Percentiles rank a stretch among this genome's conserved stretches.
Evolutionary conservation across 2,888 invertebrate species (phyloP).

Genomic region (Meloe dianella): DNA sequence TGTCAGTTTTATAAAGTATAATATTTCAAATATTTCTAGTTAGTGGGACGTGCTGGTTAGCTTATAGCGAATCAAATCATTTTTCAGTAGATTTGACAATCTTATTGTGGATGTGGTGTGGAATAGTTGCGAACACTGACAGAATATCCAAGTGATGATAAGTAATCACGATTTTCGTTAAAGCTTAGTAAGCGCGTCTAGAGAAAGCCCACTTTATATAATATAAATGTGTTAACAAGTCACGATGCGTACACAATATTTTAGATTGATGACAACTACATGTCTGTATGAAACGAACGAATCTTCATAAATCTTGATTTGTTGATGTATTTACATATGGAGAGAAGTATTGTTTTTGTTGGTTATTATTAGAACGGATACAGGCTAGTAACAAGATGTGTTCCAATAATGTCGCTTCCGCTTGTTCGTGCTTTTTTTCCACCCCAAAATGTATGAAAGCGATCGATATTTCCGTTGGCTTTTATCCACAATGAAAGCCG

Average conservation of each 20-base stretch:
- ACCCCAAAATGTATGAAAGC: neutral
- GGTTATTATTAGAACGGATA: neutral
- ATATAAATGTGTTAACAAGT: conserved; percentile 13
- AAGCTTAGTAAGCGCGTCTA: conserved; percentile 7
- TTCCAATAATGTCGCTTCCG: too few species aligned
- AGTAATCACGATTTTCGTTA: conserved; percentile 1
- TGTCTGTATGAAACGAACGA: neutral
- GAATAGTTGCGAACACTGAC: neutral
- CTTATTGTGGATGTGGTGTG: neutral
- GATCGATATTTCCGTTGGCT: neutral
- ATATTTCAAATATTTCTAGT: conserved; percentile 7
- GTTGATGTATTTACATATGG: neutral
- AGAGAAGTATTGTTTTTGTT: neutral
- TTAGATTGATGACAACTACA: conserved; percentile 5
- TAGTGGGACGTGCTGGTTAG: neutral
- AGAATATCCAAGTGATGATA: conserved; percentile 13
- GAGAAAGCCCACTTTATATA: neutral
- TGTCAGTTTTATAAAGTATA: conserved; percentile 3
- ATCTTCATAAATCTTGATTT: neutral
- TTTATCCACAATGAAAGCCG: neutral
- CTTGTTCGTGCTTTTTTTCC: neutral
- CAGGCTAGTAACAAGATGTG: neutral
- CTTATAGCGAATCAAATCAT: neutral
- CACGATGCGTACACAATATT: neutral
- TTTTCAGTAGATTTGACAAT: conserved; percentile 16